These are phyloP conservation scores for Liodrosophila aerea DNA, from an alignment of 2,888 invertebrate genomes.

Conservation along the genomic window DNA sequence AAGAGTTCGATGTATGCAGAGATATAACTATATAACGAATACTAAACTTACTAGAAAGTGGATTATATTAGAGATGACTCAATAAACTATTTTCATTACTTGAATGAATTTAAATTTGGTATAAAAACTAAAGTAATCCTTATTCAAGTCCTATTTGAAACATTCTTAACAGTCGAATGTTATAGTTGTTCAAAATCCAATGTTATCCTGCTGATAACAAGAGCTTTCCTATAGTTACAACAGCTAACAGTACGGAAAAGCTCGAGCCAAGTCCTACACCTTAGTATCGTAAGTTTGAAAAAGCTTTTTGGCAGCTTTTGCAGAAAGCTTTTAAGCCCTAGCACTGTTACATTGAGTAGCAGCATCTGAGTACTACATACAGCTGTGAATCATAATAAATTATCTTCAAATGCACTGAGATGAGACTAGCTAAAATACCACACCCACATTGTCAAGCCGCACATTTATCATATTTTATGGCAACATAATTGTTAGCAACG, in stretches of 20 bases:
- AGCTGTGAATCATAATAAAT: conserved; percentile 66
- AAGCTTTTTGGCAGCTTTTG: conserved; percentile 2
- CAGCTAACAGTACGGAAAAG: conserved; percentile 7
- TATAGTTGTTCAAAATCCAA: no score
- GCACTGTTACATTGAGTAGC: conserved; percentile 12
- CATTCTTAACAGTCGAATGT: no score
- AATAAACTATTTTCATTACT: no score
- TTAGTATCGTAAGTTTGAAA: no score
- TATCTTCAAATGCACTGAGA: conserved; percentile 59
- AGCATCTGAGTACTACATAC: conserved; percentile 17
- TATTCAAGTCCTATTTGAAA: no score
- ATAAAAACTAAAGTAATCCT: no score
- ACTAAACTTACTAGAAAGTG: no score
- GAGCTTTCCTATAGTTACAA: conserved; percentile 20
- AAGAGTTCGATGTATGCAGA: no score
- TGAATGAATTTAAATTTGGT: no score
- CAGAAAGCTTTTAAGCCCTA: conserved; percentile 41
- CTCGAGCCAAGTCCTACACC: conserved; percentile 9
- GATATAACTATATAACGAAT: no score
- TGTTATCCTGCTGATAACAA: no score
- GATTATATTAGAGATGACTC: no score
- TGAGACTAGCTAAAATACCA: conserved; percentile 42
- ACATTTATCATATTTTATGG: conserved; percentile 55
- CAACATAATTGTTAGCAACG: not conserved
- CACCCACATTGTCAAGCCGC: conserved; percentile 64